phyloP scores from a whole-genome alignment of 2,113 vertebrate genomes.

The Taxidea taxus region DNA sequence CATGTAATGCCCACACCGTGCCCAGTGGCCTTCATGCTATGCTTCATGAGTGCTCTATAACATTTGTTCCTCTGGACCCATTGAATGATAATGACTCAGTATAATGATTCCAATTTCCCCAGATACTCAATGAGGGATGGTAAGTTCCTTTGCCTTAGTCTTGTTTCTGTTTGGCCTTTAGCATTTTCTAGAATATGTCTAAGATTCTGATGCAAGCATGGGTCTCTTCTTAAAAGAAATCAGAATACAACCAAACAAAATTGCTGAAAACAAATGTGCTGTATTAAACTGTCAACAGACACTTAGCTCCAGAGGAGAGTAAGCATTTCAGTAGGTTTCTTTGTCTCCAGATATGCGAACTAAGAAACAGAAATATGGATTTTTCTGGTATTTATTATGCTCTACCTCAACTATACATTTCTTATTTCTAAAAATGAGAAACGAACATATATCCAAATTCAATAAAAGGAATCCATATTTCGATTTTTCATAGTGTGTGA shows the following conservation, averaged over 20 bases:
- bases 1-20: too few relatives aligned
- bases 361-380: background rate
- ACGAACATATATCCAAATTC: background rate
- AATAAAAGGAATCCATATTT: background rate
- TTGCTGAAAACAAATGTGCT: background rate
- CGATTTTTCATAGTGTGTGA: background rate
- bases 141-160: background rate
- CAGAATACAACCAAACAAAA: background rate
- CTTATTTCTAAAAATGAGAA: background rate
- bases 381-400: background rate
- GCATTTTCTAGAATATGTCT: slow-evolving; percentile 15
- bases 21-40: background rate
- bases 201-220: background rate
- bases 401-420: background rate
- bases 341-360: background rate
- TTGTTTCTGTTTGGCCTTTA: slow-evolving; percentile 10
- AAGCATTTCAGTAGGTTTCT: background rate
- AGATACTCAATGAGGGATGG: background rate
- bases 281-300: background rate
- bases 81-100: background rate
- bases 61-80: background rate
- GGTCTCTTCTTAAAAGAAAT: slow-evolving; percentile 15
- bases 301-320: background rate
- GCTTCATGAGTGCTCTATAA: background rate
- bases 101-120: background rate